Base-by-base conservation (phyloP, 2,797 vertebrate genomes). In the Melanotaenia pygmaea region DNA sequence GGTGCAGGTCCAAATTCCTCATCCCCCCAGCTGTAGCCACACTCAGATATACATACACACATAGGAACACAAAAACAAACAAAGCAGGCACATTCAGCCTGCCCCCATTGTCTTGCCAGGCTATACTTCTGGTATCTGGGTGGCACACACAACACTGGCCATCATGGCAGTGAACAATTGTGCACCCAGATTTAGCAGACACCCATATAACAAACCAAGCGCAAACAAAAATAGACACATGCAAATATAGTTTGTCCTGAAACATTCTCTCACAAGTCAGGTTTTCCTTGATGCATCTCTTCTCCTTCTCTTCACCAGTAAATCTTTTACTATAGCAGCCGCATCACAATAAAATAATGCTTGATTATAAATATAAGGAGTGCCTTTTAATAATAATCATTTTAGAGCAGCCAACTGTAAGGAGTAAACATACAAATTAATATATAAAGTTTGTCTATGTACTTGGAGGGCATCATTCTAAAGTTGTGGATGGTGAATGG, bases 1-100 rank as follows among this genome's bases (percentile, higher is more conserved):
- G 95, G 94, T 95, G 94, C 93, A 91, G 89, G 91, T 84, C 92
- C 91, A 92, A 94, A 95, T 93, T 92, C 85, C 86, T 93, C 88
- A 67, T 90, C 88, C 67, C 43, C 82, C 83, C 91, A 92, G 91
- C 90, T 90, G 87, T 80, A 89, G 70, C 71, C 79, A 64, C 79
- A 88, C 73, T 66, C 77, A 56, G 64, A 73, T 50, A 64, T 56
- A 76, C 63, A 34, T 8, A 67, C 62, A 74, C 34, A 85, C 67
- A 88, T 34, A 72, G 61, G 64, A 20, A 60, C 26, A 75, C 61
- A 70, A 47, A 86, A 67, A 87, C 64, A 86, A 83, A 85, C 63
- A 84, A 88, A 73, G 45, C 32, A 56, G 63, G 75, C 76, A 71
- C 82, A 86, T 74, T 61, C 69, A 80, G 83, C 82, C 86, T 87